phyloP scores from a whole-genome alignment of 2,888 invertebrate species.

The Biston betularia region DNA sequence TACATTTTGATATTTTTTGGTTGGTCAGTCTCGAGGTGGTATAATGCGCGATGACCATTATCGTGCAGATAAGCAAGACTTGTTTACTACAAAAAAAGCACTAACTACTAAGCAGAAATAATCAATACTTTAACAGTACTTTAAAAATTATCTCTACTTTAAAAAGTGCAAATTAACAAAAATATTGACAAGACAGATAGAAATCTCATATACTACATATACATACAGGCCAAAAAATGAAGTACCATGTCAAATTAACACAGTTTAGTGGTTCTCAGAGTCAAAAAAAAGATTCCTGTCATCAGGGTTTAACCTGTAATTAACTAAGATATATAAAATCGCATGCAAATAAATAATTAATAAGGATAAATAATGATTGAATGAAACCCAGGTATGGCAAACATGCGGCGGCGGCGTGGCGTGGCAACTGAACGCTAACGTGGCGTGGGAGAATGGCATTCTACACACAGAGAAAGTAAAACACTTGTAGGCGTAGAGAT shows the following conservation, averaged over 20 bases:
- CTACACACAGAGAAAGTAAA: constrained; percentile 77
- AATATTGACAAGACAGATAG: neutral
- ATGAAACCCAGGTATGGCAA: constrained; percentile 40
- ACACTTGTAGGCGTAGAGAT: constrained; percentile 34
- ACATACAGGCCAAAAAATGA: neutral
- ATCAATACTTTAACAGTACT: neutral
- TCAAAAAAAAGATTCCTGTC: neutral
- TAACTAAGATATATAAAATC: constrained; percentile 5
- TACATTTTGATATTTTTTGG: neutral
- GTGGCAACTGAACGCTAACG: constrained; percentile 50
- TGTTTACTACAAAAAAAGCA: neutral
- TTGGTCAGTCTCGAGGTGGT: neutral
- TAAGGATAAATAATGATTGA: constrained; percentile 51
- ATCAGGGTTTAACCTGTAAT: neutral
- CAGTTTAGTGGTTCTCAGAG: too few relatives aligned
- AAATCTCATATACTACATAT: neutral
- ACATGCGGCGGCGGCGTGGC: constrained; percentile 50
- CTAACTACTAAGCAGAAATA: constrained; percentile 5
- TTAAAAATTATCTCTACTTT: neutral
- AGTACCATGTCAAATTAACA: neutral
- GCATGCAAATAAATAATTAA: constrained; percentile 36
- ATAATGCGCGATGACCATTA: neutral
- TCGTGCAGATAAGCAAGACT: constrained; percentile 3
- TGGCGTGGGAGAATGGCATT: constrained; percentile 63
- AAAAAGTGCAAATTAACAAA: neutral